phyloP scores from a whole-genome alignment of 1,140 invertebrate genomes.

The Carcinoscorpius rotundicauda region DNA sequence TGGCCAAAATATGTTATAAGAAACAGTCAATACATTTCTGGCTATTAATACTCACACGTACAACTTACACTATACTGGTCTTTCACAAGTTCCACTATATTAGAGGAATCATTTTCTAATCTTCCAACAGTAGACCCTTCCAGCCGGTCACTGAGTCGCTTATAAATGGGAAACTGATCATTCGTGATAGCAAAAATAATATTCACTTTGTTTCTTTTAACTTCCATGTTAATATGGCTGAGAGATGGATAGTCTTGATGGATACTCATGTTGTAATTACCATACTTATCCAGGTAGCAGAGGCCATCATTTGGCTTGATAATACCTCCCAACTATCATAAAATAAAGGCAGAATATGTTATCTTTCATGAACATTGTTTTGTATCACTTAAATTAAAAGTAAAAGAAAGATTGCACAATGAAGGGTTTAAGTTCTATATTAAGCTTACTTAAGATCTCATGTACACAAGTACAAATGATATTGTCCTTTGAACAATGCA shows the following conservation, averaged over 20 bases:
- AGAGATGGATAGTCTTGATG: conserved; percentile 94
- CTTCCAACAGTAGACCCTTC: conserved; percentile 67
- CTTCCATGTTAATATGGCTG: conserved; percentile 73
- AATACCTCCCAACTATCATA: conserved; percentile 64
- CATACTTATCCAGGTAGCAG: conserved; percentile 60
- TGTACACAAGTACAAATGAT: too few species aligned
- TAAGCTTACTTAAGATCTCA: too few species aligned
- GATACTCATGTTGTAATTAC: conserved; percentile 57
- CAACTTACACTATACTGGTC: conserved; percentile 72
- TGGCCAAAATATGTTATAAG: too few species aligned
- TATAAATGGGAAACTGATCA: conserved; percentile 70
- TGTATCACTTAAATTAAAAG: too few species aligned
- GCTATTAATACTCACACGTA: neutral
- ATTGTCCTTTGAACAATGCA: too few species aligned
- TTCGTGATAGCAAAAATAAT: conserved; percentile 97
- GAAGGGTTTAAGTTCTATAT: too few species aligned
- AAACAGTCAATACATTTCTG: too few species aligned
- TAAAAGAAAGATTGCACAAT: too few species aligned
- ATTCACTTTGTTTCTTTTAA: conserved; percentile 88
- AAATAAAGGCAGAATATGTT: too few species aligned
- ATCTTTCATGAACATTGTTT: too few species aligned
- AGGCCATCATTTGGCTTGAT: conserved; percentile 84
- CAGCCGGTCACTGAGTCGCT: conserved; percentile 59
- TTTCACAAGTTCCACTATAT: conserved; percentile 80
- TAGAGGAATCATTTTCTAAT: conserved; percentile 76